Evolutionary conservation across 37 sponge, comb jelly and placozoan genomes (phyloP).

Genomic region (Hexactinellida sp.): DNA sequence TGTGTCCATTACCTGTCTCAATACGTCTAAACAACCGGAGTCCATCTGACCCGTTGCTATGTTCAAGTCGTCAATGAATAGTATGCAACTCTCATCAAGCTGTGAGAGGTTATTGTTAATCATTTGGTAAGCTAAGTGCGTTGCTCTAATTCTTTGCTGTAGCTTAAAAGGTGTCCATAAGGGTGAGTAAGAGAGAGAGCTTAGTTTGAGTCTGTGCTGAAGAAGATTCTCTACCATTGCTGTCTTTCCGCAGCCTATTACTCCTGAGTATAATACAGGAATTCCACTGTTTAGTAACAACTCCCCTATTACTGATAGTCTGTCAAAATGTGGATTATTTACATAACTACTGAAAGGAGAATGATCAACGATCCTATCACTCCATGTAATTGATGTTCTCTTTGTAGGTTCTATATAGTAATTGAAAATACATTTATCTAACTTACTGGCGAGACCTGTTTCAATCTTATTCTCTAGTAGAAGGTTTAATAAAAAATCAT

Average conservation of each 20-base stretch:
- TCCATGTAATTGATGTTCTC: neutral
- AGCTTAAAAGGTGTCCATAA: neutral
- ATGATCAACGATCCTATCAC: neutral
- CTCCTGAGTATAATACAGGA: neutral
- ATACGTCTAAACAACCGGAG: neutral
- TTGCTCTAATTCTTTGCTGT: neutral
- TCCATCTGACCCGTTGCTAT: neutral
- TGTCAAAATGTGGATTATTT: neutral
- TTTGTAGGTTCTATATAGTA: neutral
- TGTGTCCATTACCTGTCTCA: neutral
- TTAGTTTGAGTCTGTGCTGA: neutral
- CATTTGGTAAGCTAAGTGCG: neutral
- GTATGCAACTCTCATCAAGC: neutral
- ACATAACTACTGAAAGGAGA: neutral
- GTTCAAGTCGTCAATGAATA: neutral
- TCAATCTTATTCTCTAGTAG: neutral
- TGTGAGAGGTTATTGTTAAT: neutral
- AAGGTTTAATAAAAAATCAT: neutral
- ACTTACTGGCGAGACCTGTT: neutral
- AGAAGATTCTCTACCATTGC: neutral
- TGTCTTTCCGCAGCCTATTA: neutral
- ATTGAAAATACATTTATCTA: neutral
- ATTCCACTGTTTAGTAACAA: neutral
- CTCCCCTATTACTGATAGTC: neutral
- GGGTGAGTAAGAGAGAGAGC: conserved; percentile 11